Conservation (phyloP, 2,113 vertebrate species). For the Tonatia bakeri region DNA sequence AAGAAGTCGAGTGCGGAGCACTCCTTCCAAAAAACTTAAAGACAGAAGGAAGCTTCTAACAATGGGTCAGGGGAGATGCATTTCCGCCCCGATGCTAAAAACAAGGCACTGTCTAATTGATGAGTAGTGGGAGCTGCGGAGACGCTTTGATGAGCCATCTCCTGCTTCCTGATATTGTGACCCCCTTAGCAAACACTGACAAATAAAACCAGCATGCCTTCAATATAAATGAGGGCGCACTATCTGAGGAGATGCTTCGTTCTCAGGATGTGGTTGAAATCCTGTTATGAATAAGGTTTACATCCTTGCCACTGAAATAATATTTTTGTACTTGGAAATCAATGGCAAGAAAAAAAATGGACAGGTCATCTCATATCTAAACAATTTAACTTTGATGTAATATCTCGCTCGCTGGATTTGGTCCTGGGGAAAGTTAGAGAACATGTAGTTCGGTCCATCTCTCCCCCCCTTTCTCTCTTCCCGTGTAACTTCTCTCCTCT, state of each 20-base stretch:
- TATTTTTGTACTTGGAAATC: slow-evolving; percentile 94
- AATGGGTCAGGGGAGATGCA: slow-evolving; percentile 99
- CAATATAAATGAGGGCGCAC: slow-evolving; percentile 81
- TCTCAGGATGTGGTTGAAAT: slow-evolving; percentile 96
- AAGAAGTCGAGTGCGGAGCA: slow-evolving; percentile 81
- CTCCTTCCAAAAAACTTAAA: slow-evolving; percentile 85
- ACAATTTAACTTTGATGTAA: slow-evolving; percentile 83
- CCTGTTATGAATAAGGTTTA: slow-evolving; percentile 99
- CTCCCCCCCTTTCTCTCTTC: not conserved
- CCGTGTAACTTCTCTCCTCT: not conserved
- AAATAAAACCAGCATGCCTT: slow-evolving; percentile 86
- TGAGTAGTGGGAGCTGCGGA: slow-evolving; percentile 85
- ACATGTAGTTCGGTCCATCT: slow-evolving; percentile 10
- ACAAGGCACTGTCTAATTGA: slow-evolving; percentile 89
- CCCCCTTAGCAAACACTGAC: slow-evolving; percentile 88
- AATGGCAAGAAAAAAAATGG: slow-evolving; percentile 76
- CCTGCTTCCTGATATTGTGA: slow-evolving; percentile 99
- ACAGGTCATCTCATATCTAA: slow-evolving; percentile 80
- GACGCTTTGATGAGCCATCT: slow-evolving; percentile 97
- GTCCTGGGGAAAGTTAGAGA: slow-evolving; percentile 67
- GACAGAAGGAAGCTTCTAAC: slow-evolving; percentile 96
- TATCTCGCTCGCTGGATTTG: slow-evolving; percentile 70
- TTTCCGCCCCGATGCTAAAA: slow-evolving; percentile 93
- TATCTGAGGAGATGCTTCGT: slow-evolving; percentile 87
- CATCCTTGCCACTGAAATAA: slow-evolving; percentile 94